Conservation (phyloP, 2,113 vertebrate genomes). For the Syngnathus typhle region DNA sequence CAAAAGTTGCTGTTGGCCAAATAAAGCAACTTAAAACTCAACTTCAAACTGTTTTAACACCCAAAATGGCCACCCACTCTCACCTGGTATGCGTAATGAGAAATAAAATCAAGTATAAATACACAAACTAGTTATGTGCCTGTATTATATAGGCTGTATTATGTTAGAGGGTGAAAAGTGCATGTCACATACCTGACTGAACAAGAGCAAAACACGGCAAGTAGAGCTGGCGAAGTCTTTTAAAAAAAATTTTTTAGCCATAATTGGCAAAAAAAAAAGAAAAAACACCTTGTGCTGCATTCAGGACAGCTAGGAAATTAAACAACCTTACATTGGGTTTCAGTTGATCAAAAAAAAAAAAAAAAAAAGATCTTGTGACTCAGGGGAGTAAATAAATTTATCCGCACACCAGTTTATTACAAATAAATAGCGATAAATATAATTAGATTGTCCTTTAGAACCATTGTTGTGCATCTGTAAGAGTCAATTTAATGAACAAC, state of each 20-base stretch:
- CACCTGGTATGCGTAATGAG: no score
- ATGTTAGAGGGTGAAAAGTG: neutral
- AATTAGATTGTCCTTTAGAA: neutral
- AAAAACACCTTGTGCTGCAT: neutral
- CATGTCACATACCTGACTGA: neutral
- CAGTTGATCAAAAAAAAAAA: neutral
- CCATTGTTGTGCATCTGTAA: neutral
- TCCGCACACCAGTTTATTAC: neutral
- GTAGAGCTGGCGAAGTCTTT: neutral
- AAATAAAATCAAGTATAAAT: neutral
- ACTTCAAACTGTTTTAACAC: neutral
- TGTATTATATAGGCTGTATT: no score
- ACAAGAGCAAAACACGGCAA: neutral
- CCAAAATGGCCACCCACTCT: neutral
- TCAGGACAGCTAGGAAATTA: neutral
- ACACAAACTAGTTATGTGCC: neutral
- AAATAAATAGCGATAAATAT: neutral
- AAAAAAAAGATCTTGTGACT: no score
- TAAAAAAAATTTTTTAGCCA: neutral
- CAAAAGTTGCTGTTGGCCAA: no score
- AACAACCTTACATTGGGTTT: neutral
- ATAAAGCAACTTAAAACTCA: neutral
- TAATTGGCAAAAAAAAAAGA: neutral
- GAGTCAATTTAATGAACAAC: neutral
- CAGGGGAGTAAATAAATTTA: neutral